Evolutionary conservation across 2,888 invertebrate genomes (phyloP).

Genomic region (Phytoseiulus persimilis): DNA sequence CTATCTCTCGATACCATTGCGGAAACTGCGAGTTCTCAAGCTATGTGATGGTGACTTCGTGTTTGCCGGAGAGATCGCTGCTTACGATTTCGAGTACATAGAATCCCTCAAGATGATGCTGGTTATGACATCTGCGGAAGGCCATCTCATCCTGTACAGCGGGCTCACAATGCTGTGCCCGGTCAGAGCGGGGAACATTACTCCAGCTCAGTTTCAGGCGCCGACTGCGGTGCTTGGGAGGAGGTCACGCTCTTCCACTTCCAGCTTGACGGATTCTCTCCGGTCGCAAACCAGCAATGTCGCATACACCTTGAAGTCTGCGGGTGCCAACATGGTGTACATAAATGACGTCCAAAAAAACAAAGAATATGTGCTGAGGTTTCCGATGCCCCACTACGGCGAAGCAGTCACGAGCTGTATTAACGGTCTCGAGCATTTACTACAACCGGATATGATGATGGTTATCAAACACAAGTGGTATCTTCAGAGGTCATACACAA

Average conservation of each 20-base stretch:
- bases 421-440: background rate
- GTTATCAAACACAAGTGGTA: slow-evolving; percentile 11
- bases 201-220: background rate
- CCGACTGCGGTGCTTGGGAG: background rate
- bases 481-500: background rate
- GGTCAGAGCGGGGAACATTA: background rate
- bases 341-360: slow-evolving; percentile 13
- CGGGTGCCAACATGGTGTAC: slow-evolving; percentile 21
- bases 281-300: background rate
- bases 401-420: slow-evolving; percentile 10
- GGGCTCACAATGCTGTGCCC: background rate
- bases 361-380: slow-evolving; percentile 16
- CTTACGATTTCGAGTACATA: slow-evolving; percentile 22
- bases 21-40: slow-evolving; percentile 14
- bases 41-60: background rate
- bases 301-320: background rate
- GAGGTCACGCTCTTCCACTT: slow-evolving; percentile 27
- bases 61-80: slow-evolving; percentile 7
- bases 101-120: slow-evolving; percentile 21
- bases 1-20: background rate
- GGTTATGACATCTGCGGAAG: slow-evolving; percentile 19
- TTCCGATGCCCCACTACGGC: background rate
- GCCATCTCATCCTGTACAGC: slow-evolving; percentile 12
- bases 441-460: slow-evolving; percentile 13
- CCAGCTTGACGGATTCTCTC: background rate